These are phyloP conservation scores for Oxyscelio sp. DNA, from an alignment of 2,888 invertebrate species.

Conservation along the genomic window DNA sequence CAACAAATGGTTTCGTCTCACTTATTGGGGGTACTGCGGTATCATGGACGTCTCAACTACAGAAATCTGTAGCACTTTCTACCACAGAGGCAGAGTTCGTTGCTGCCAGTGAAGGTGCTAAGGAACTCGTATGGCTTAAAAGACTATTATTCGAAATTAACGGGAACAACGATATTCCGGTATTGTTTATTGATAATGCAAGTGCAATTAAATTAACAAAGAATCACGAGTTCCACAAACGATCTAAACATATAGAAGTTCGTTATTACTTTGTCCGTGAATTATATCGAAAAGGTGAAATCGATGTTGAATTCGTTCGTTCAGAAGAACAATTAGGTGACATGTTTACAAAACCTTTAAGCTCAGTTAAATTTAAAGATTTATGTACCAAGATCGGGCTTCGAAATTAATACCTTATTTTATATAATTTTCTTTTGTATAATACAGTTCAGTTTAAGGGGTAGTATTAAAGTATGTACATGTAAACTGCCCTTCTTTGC, in stretches of 20 bases:
- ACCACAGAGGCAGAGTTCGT: conserved; percentile 61
- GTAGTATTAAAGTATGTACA: too few relatives aligned
- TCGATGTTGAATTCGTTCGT: conserved; percentile 32
- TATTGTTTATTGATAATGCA: too few relatives aligned
- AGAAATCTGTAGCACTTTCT: conserved; percentile 58
- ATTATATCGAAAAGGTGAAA: conserved; percentile 43
- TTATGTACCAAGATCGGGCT: conserved; percentile 22
- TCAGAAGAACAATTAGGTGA: conserved; percentile 30
- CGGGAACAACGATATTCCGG: conserved; percentile 9
- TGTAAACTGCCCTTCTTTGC: too few relatives aligned
- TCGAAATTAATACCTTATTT: too few relatives aligned
- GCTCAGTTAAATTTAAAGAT: not conserved
- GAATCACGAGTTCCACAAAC: conserved; percentile 62
- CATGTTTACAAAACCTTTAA: conserved; percentile 37
- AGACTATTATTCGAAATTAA: conserved; percentile 50
- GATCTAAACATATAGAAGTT: too few relatives aligned
- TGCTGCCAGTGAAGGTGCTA: conserved; percentile 64
- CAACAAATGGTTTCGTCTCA: conserved; percentile 34
- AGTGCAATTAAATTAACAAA: too few relatives aligned
- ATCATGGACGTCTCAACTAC: conserved; percentile 44
- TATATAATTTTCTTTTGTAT: too few relatives aligned
- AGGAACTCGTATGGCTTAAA: conserved; percentile 61
- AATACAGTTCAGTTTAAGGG: too few relatives aligned
- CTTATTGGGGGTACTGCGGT: conserved; percentile 31
- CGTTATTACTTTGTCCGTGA: conserved; percentile 70